These are phyloP conservation scores for Epinephelus lanceolatus DNA, from an alignment of 2,113 vertebrate genomes.

Conservation along the genomic window DNA sequence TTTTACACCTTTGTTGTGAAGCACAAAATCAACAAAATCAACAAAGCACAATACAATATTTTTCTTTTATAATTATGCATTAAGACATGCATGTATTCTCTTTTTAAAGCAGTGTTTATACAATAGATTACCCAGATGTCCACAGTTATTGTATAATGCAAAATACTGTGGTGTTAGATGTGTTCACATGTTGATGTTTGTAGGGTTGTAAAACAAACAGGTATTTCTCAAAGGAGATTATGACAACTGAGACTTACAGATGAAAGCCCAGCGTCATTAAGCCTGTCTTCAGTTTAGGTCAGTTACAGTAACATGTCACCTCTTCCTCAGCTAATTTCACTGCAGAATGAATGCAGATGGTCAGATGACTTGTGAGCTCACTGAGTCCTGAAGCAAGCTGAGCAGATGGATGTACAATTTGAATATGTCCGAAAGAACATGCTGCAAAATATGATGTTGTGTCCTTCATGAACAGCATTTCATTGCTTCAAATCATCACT, in stretches of 20 bases:
- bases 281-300: background rate
- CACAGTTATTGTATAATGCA: background rate
- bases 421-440: background rate
- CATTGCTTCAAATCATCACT: background rate
- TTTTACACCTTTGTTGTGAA: background rate
- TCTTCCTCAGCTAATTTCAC: background rate
- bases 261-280: background rate
- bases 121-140: background rate
- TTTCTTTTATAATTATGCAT: background rate
- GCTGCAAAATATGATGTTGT: background rate
- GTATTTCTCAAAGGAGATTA: conserved; percentile 6
- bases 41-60: background rate
- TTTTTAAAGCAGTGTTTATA: conserved; percentile 3
- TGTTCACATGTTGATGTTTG: conserved; percentile 10
- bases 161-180: background rate
- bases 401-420: background rate
- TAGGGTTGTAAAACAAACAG: conserved; percentile 7
- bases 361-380: background rate
- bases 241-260: background rate
- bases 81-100: background rate
- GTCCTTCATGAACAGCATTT: background rate
- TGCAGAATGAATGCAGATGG: background rate
- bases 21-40: background rate
- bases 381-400: conserved; percentile 1
- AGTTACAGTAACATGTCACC: background rate